Evolutionary conservation across 2,113 vertebrate genomes (phyloP), one percentile per base, ranked within the genome.

Genomic region (Tachuris rubrigastra): DNA sequence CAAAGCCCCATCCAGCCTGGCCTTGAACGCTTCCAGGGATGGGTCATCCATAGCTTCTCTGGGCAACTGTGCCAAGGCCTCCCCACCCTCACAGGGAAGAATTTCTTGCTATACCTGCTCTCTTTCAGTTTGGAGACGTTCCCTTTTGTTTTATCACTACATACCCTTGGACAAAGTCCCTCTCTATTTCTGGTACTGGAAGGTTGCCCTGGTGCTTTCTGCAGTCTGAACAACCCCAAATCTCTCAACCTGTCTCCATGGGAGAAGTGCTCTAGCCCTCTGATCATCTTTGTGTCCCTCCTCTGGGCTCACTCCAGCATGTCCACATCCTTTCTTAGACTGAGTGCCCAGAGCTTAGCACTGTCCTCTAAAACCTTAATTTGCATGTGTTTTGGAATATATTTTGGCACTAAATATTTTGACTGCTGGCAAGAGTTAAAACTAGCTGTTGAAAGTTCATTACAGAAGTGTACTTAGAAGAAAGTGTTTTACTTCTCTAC

Each of bases 281-380:
- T n/a, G 46, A 39, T 56, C 41, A 5, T 18, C 13, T 39, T 12
- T 31, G 8, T 30, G 46, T 2, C n/a, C 60, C 14, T 31, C 16
- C n/a, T 82, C 41, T 62, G 63, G 41, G 5, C 41, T 76, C 41
- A 25, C 20, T 27, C 30, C 21, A 35, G 6, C 11, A 76, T 47
- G 27, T 62, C 20, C 20, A 31, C 13, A n/a, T 10, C 4, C 17
- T 14, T 53, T 67, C 42, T 46, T 46, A 0, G 22, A 3, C 0
- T 49, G 42, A 22, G 5, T 47, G 31, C 8, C 22, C 24, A 63
- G 55, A 84, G 25, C 41, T 63, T 41, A 55, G 49, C 41, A 23
- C 3, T 71, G 49, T 16, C 69, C 67, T 83, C 37, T 53, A 18
- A 85, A 20, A 19, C 20, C 22, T 41, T 62, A 33, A 58, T 60